Conservation (phyloP, 30 jellyfish, hydroid and myxozoan species). For the Aurelia sp. region DNA sequence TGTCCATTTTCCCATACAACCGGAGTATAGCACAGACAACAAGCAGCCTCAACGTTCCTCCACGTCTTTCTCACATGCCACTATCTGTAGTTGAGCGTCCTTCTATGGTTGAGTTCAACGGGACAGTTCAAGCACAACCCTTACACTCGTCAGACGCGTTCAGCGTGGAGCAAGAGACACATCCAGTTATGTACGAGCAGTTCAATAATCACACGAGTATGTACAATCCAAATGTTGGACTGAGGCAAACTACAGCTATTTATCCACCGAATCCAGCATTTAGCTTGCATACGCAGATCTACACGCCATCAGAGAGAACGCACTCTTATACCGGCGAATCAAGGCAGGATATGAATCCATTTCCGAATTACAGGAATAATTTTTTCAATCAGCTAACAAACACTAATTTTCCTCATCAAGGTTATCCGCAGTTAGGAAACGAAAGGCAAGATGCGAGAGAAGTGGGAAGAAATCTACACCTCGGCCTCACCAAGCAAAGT, state of each 20-base stretch:
- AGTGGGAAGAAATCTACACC: conserved; percentile 61
- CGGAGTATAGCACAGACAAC: conserved; percentile 68
- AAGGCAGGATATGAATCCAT: conserved; percentile 54
- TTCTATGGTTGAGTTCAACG: conserved; percentile 82
- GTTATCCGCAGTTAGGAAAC: conserved; percentile 56
- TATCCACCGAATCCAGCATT: conserved; percentile 74
- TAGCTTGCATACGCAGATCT: conserved; percentile 70
- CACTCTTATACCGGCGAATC: conserved; percentile 55
- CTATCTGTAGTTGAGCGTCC: conserved; percentile 88
- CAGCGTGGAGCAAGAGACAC: conserved; percentile 57
- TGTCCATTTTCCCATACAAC: conserved; percentile 67
- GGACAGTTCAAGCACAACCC: conserved; percentile 69
- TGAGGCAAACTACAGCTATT: conserved; percentile 66
- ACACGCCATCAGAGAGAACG: conserved; percentile 73
- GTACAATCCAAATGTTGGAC: conserved; percentile 50
- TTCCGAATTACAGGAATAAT: conserved; percentile 66
- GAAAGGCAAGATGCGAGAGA: conserved; percentile 77
- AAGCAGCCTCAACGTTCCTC: conserved; percentile 75
- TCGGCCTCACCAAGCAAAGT: conserved; percentile 70
- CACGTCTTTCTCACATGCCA: conserved; percentile 93
- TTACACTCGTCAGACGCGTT: conserved; percentile 57
- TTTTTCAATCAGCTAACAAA: conserved; percentile 63
- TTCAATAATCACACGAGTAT: conserved; percentile 53
- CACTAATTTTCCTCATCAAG: conserved; percentile 65
- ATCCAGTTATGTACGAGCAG: conserved; percentile 62